Conservation (phyloP, 2,797 vertebrate genomes). For the Zalophus californianus region DNA sequence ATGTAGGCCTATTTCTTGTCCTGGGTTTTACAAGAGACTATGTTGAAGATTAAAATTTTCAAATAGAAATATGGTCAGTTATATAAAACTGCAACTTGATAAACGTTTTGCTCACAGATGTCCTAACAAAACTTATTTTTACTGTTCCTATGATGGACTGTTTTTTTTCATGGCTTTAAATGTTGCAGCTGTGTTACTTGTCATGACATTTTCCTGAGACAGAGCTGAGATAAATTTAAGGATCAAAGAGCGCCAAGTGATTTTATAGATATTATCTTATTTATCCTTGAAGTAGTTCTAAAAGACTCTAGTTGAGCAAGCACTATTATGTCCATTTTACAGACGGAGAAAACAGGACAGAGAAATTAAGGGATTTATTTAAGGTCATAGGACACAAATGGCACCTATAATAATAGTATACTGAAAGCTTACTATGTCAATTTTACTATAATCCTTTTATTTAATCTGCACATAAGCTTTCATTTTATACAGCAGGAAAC, state of each 20-base stretch:
- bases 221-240: conserved; percentile 13
- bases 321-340: conserved; percentile 8
- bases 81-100: background rate
- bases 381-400: background rate
- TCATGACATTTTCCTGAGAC: conserved; percentile 27
- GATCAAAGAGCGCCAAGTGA: background rate
- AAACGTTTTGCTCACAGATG: background rate
- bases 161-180: conserved; percentile 29
- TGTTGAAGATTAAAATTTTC: conserved; percentile 14
- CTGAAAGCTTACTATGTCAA: background rate
- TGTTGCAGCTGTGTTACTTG: background rate
- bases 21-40: conserved; percentile 13
- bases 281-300: background rate
- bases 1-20: background rate
- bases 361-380: conserved; percentile 22
- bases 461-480: conserved; percentile 32
- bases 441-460: conserved; percentile 49
- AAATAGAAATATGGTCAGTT: conserved; percentile 1
- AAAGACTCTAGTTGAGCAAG: background rate
- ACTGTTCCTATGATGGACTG: background rate
- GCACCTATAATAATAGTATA: background rate
- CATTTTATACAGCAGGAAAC: conserved; percentile 24
- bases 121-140: conserved; percentile 35
- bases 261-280: conserved; percentile 46
- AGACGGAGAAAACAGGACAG: background rate